Evolutionary conservation across 2,797 vertebrate species (phyloP).

Genomic region (Oceanodroma leucorhoa): DNA sequence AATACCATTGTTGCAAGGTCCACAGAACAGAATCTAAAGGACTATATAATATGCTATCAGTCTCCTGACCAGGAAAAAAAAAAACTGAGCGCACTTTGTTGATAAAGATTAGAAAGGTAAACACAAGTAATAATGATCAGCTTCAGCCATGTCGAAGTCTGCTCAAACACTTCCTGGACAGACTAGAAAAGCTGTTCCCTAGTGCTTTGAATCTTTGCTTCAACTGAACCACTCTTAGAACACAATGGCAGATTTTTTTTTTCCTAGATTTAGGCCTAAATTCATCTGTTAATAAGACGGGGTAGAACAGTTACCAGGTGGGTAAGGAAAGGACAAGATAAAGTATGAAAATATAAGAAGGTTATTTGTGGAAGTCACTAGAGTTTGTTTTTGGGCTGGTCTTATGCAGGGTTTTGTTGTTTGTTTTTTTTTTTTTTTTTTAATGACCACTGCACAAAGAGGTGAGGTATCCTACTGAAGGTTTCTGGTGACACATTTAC

Average conservation of each 20-base stretch:
- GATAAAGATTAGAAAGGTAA: constrained; percentile 38
- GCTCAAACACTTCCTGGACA: neutral
- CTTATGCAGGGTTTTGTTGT: neutral
- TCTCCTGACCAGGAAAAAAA: neutral
- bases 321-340: neutral
- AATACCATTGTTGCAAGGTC: neutral
- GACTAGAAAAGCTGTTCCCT: neutral
- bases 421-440: neutral
- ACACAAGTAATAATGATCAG: constrained; percentile 17
- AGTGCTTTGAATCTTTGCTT: neutral
- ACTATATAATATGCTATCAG: constrained; percentile 1
- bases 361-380: neutral
- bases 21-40: neutral
- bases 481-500: neutral
- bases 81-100: neutral
- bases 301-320: neutral
- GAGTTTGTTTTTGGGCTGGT: neutral
- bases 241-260: neutral
- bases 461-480: neutral
- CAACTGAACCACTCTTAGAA: neutral
- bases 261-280: neutral
- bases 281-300: neutral
- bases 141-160: neutral
- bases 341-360: neutral
- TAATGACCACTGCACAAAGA: neutral